Percentiles rank a stretch among this genome's conserved stretches.
phyloP scores from a whole-genome alignment of 2,888 invertebrate genomes.

The Hipparchia sbordonii region DNA sequence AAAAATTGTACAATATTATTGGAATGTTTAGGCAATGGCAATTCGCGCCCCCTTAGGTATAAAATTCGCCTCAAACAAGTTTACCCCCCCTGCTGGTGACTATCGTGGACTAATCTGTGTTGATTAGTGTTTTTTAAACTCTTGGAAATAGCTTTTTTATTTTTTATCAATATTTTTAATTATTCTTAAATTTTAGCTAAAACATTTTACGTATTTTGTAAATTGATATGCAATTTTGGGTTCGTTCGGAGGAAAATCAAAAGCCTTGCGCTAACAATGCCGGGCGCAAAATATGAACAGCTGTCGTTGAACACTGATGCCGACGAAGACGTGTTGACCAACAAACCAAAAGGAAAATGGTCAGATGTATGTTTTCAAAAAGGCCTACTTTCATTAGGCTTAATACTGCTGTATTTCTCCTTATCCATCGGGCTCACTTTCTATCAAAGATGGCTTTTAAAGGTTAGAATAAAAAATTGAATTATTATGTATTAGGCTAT shows the following conservation, averaged over 20 bases:
- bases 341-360: slow-evolving; percentile 66
- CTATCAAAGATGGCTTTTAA: slow-evolving; percentile 96
- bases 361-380: slow-evolving; percentile 70
- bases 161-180: background rate
- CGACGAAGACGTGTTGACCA: slow-evolving; percentile 68
- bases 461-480: slow-evolving; percentile 75
- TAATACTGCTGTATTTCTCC: slow-evolving; percentile 93
- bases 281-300: slow-evolving; percentile 76
- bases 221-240: slow-evolving; percentile 63
- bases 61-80: no score
- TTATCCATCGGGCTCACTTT: slow-evolving; percentile 98
- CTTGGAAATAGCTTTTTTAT: no score
- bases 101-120: no score
- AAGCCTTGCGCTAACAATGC: slow-evolving; percentile 59
- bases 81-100: no score
- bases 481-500: background rate
- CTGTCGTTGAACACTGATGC: slow-evolving; percentile 69
- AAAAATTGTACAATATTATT: no score
- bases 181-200: background rate
- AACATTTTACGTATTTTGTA: background rate
- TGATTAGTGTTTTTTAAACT: no score
- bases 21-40: no score
- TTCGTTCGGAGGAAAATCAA: slow-evolving; percentile 43
- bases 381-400: slow-evolving; percentile 65
- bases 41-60: no score